These are phyloP conservation scores for Athalia cordata DNA, from an alignment of 2,888 invertebrate species.

Conservation along the genomic window DNA sequence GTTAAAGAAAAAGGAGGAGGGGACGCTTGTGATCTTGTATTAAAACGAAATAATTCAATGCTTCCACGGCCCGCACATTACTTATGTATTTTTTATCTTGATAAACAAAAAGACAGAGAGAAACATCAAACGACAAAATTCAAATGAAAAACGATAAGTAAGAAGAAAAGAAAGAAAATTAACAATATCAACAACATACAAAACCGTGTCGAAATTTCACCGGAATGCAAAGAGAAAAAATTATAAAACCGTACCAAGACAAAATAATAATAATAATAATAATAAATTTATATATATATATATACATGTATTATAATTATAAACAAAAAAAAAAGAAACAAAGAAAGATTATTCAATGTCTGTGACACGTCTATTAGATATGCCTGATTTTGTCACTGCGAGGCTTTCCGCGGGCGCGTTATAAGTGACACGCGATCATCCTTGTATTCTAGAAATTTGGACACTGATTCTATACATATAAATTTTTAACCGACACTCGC, in stretches of 20 bases:
- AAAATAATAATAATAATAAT: neutral
- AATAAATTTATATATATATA: neutral
- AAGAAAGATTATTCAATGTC: neutral
- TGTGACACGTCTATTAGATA: too few species aligned
- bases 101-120: neutral
- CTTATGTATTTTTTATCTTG: neutral
- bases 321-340: neutral
- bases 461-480: neutral
- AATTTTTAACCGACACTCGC: neutral
- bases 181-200: neutral
- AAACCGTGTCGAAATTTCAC: slow-evolving; percentile 32
- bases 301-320: neutral
- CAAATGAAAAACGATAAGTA: neutral
- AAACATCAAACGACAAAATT: neutral
- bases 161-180: neutral
- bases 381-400: too few species aligned
- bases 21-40: slow-evolving; percentile 38
- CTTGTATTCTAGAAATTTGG: slow-evolving; percentile 28
- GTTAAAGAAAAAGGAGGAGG: neutral
- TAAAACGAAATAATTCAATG: neutral
- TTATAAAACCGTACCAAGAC: neutral
- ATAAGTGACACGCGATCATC: neutral
- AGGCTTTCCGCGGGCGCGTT: too few species aligned
- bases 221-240: slow-evolving; percentile 13
- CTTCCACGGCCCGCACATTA: slow-evolving; percentile 35